Conservation (phyloP, 2,113 vertebrate species). For the Pelmatolapia mariae region DNA sequence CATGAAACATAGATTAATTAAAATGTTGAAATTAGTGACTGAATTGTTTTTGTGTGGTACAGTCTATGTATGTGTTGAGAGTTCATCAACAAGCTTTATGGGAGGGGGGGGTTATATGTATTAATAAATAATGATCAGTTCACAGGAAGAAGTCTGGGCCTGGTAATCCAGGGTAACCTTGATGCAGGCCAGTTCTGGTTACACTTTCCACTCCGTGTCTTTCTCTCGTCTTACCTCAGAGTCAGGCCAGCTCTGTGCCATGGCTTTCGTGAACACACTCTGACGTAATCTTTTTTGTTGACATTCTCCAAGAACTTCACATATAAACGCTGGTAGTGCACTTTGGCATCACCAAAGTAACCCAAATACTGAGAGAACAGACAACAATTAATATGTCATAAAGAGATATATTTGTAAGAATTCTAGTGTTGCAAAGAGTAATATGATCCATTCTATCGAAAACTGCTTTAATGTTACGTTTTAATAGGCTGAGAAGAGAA, state of each 20-base stretch:
- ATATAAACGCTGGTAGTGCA: slow-evolving; percentile 87
- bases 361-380: slow-evolving; percentile 79
- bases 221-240: slow-evolving; percentile 69
- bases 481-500: not conserved
- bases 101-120: not conserved
- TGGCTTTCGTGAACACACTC: slow-evolving; percentile 85
- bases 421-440: not conserved
- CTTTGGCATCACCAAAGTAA: slow-evolving; percentile 89
- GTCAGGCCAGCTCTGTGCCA: slow-evolving; percentile 80
- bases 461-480: not conserved
- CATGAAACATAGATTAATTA: not conserved
- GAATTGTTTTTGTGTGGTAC: not conserved
- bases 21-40: not conserved
- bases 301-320: slow-evolving; percentile 92
- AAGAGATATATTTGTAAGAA: not conserved
- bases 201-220: not conserved
- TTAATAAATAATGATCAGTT: not conserved
- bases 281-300: slow-evolving; percentile 90
- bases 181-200: not conserved
- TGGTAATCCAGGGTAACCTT: not conserved
- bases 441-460: not conserved
- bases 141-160: not conserved
- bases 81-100: not conserved
- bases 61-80: not conserved
- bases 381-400: not conserved